Percentiles rank a stretch among this genome's conserved stretches.
phyloP scores from a whole-genome alignment of 2,888 invertebrate genomes.

The Dioctria rufipes region DNA sequence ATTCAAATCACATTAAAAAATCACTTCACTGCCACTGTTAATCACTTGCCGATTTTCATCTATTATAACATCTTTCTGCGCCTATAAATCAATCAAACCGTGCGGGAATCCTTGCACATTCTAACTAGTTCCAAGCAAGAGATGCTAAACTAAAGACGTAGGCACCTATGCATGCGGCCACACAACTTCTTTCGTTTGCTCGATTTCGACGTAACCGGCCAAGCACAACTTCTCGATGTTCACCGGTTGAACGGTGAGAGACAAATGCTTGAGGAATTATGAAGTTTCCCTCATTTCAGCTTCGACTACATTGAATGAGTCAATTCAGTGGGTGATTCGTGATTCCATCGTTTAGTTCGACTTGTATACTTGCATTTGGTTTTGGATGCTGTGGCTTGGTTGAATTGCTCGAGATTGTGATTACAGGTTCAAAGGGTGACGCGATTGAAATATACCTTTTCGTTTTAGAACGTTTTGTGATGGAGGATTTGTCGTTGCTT shows the following conservation, averaged over 20 bases:
- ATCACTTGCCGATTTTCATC: too few species aligned
- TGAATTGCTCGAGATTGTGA: not conserved
- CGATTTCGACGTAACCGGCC: not conserved
- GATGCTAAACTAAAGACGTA: not conserved
- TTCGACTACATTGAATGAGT: slow-evolving; percentile 13
- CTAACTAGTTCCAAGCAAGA: not conserved
- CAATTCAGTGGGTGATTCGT: slow-evolving; percentile 35
- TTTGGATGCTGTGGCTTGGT: slow-evolving; percentile 37
- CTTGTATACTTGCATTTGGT: not conserved
- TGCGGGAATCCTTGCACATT: not conserved
- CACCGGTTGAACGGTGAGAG: slow-evolving; percentile 51
- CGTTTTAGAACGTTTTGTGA: not conserved
- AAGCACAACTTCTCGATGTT: slow-evolving; percentile 36
- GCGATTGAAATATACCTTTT: slow-evolving; percentile 20
- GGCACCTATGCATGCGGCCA: not conserved
- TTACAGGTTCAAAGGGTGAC: not conserved
- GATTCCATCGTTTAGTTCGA: slow-evolving; percentile 1
- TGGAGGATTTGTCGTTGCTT: slow-evolving; percentile 5
- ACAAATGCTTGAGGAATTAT: slow-evolving; percentile 47
- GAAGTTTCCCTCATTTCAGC: slow-evolving; percentile 42
- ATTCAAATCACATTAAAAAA: not conserved
- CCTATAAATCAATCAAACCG: not conserved
- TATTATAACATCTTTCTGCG: not conserved
- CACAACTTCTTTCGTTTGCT: not conserved
- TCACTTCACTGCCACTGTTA: not conserved